Base-by-base conservation (phyloP, 2,888 invertebrate genomes). In the Callosobruchus maculatus region DNA sequence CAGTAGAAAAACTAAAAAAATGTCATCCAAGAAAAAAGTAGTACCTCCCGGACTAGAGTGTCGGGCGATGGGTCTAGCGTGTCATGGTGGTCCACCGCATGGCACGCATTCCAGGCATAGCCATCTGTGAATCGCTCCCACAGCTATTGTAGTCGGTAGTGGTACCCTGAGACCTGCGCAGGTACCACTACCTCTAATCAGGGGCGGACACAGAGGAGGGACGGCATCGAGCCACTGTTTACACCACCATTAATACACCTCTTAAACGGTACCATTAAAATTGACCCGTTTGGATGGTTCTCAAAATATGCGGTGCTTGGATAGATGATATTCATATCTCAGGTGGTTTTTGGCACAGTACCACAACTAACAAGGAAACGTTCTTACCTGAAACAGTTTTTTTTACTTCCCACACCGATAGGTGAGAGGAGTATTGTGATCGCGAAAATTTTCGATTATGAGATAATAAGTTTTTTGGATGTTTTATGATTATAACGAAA, bases 61-160 rank as follows among this genome's bases (percentile, higher is more conserved):
- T 49, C 49, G 49, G 49, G 7, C 13, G 49, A 49, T 49, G 49
- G 1, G 49, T 49, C 49, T 49, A 49, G 7, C 49, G 13, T 49
- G 5, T 13, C 49, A 49, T 80, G 82, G 82, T 82, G 82, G 82
- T 82, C 82, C 77, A 74, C 49, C 49, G 49, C 49, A 49, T 49
- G 18, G 49, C 18, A 49, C 49, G 80, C 82, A 82, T 82, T 82
- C 82, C 79, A 78, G 69, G 76, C 80, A 82, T 81, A 80, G 74
- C 80, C 80, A 76, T 78, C 77, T 76, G 70, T 73, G 75, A 78
- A 77, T 77, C 77, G 78, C 76, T 78, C 80, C 78, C 80, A 77
- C 76, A 76, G 77, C 77, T 75, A 72, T 75, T 73, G 71, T 74
- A 26, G 67, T 71, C 70, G 49, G 49, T 18, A 49, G 49, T 49